A percentile compares a stretch with the other conserved stretches of the same genome.
phyloP scores from a whole-genome alignment of 2,888 invertebrate genomes.

The Plutella xylostella region DNA sequence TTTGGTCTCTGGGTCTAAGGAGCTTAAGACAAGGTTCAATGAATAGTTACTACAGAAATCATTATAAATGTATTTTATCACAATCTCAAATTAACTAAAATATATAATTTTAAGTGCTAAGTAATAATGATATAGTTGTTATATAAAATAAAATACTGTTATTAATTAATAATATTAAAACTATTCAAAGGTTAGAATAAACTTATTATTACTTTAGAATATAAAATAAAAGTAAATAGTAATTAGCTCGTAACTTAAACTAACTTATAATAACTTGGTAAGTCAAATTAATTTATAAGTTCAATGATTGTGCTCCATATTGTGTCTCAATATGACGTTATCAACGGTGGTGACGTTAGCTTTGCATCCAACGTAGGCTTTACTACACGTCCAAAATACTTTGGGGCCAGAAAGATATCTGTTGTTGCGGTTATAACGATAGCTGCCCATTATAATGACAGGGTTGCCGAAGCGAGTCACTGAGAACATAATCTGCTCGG shows the following conservation, averaged over 20 bases:
- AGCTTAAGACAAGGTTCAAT: neutral
- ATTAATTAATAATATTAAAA: neutral
- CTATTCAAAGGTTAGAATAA: neutral
- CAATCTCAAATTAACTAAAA: too few relatives aligned
- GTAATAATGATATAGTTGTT: too few relatives aligned
- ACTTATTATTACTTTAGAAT: neutral
- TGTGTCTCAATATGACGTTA: conserved; percentile 21
- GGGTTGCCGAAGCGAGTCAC: conserved; percentile 2
- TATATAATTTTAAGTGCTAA: too few relatives aligned
- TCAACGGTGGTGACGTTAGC: conserved; percentile 23
- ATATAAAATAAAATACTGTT: too few relatives aligned
- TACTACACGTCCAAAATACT: neutral
- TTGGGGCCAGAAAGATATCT: neutral
- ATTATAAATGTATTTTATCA: neutral
- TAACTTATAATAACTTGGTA: neutral
- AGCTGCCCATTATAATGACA: conserved; percentile 1
- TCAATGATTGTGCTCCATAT: conserved; percentile 17
- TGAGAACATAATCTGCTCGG: too few relatives aligned
- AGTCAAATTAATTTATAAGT: neutral
- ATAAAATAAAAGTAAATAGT: neutral
- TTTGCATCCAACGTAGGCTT: neutral
- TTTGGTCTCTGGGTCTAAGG: too few relatives aligned
- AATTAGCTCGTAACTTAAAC: neutral
- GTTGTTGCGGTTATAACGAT: conserved; percentile 6
- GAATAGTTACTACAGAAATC: neutral